Conservation (phyloP, 92 coral and sea anemone species). For the Micromussa lordhowensis region DNA sequence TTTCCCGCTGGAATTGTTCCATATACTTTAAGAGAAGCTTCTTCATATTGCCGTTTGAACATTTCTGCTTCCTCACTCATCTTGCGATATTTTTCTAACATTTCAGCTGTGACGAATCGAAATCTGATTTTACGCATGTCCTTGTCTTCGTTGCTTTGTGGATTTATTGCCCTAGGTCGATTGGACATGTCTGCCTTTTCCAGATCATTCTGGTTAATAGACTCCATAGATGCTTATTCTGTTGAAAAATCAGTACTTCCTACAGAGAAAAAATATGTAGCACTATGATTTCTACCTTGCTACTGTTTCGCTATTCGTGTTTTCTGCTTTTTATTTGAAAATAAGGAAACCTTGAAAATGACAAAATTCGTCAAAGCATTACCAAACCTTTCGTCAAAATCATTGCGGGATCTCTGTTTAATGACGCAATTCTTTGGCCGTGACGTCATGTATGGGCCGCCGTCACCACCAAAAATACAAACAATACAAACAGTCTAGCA, state of each 20-base stretch:
- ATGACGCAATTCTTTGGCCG: background rate
- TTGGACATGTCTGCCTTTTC: background rate
- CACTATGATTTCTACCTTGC: background rate
- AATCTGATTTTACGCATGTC: background rate
- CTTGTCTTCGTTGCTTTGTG: background rate
- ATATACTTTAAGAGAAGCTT: background rate
- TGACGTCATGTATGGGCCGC: too few species aligned
- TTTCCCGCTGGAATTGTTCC: background rate
- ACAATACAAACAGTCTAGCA: too few species aligned
- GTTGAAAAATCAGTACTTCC: background rate
- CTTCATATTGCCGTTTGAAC: background rate
- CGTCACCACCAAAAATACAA: too few species aligned
- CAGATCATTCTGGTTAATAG: background rate
- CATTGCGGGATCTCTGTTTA: background rate
- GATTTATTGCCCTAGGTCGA: background rate
- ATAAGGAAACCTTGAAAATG: background rate
- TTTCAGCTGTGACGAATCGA: background rate
- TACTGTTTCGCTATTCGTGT: background rate
- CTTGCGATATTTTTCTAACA: background rate
- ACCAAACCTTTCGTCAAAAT: background rate
- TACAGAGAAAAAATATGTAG: background rate
- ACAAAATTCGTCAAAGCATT: background rate
- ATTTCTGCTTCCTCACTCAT: background rate
- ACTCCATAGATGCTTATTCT: background rate
- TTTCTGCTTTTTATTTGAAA: background rate